A percentile compares a stretch with the other conserved stretches of the same genome.
Conservation (phyloP, 2,888 invertebrate genomes). For the Penaeus monodon region DNA sequence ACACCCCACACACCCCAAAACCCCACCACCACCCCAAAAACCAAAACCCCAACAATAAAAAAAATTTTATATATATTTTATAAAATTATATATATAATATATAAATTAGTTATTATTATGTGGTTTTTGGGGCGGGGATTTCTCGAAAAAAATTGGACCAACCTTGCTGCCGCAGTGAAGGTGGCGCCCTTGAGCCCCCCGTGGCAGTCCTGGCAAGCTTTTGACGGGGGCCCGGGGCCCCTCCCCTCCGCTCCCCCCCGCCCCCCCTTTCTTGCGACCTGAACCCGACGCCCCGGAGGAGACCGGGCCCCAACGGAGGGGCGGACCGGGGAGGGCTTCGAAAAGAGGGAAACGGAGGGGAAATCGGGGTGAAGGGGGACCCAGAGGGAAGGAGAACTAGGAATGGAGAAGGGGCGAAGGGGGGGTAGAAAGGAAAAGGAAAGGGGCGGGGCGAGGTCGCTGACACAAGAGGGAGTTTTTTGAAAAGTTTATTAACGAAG, state of each 20-base stretch:
- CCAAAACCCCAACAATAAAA: too few relatives aligned
- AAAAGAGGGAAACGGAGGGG: neutral
- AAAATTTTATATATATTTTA: too few relatives aligned
- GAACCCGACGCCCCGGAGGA: too few relatives aligned
- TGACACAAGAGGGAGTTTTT: constrained; percentile 27
- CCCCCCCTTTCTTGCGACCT: too few relatives aligned
- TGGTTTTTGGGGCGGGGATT: too few relatives aligned
- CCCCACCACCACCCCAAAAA: too few relatives aligned
- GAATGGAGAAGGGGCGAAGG: neutral
- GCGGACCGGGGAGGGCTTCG: neutral
- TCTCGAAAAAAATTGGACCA: neutral
- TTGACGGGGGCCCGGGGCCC: neutral
- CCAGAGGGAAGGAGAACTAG: neutral
- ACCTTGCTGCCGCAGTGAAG: neutral
- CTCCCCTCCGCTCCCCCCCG: too few relatives aligned
- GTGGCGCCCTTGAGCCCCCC: neutral
- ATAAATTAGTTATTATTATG: too few relatives aligned
- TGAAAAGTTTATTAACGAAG: constrained; percentile 23
- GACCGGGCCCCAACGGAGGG: neutral
- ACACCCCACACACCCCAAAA: too few relatives aligned
- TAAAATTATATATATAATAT: too few relatives aligned
- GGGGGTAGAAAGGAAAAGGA: neutral
- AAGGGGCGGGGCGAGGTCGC: constrained; percentile 1
- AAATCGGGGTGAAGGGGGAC: neutral
- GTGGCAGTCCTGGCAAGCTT: neutral